A percentile compares a stretch with the other conserved stretches of the same genome.
Evolutionary conservation across 1,140 invertebrate species (phyloP).

Genomic region (Bombus confusus): DNA sequence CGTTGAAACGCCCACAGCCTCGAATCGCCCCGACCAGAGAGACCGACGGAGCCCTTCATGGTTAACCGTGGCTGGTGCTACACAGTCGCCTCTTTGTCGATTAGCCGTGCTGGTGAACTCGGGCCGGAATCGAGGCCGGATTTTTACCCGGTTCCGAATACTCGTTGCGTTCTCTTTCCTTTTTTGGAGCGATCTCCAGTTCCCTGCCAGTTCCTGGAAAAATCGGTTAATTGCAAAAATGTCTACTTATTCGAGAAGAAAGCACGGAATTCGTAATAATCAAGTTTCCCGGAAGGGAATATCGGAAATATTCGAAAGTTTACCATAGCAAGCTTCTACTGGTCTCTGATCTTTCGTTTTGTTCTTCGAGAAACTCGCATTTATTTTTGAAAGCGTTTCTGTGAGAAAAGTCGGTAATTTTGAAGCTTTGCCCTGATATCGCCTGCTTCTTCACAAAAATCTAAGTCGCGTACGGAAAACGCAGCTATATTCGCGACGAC

Average conservation of each 20-base stretch:
- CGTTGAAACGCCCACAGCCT: constrained; percentile 51
- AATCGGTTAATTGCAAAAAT: neutral
- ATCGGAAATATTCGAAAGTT: neutral
- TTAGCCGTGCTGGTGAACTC: constrained; percentile 48
- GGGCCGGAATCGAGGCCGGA: constrained; percentile 40
- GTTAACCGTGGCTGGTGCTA: constrained; percentile 61
- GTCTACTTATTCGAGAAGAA: neutral
- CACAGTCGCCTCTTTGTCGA: constrained; percentile 69
- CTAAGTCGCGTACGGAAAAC: too few relatives aligned
- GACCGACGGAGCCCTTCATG: constrained; percentile 57
- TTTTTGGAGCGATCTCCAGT: neutral
- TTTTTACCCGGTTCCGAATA: constrained; percentile 45
- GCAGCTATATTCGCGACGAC: too few relatives aligned
- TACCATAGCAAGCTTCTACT: too few relatives aligned
- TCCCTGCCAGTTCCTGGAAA: neutral
- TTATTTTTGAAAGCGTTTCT: too few relatives aligned
- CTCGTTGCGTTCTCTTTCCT: neutral
- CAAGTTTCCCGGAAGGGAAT: neutral
- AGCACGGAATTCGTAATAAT: neutral
- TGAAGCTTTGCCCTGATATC: too few relatives aligned
- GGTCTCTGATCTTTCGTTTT: too few relatives aligned
- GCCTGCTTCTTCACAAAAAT: too few relatives aligned
- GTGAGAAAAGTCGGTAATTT: too few relatives aligned
- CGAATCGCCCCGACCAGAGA: constrained; percentile 58
- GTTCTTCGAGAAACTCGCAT: too few relatives aligned